Evolutionary conservation across 2,113 vertebrate species (phyloP).

Genomic region (cattle (Bos taurus)): DNA sequence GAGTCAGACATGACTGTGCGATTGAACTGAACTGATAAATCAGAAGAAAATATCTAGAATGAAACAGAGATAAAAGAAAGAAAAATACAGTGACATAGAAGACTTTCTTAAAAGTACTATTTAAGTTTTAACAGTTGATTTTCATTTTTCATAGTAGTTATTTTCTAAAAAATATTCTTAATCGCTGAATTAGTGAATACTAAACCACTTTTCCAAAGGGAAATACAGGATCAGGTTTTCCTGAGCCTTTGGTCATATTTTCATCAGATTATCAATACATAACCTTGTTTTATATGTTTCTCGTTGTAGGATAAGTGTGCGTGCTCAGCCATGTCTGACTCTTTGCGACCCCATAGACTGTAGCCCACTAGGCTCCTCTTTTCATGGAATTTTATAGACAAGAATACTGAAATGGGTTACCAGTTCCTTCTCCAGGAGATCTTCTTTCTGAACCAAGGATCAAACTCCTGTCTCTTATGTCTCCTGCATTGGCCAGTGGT

Average conservation of each 20-base stretch:
- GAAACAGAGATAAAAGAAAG: background rate
- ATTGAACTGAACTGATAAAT: background rate
- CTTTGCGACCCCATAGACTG: background rate
- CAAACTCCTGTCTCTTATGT: background rate
- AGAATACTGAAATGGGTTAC: background rate
- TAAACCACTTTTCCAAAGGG: background rate
- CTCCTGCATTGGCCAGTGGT: background rate
- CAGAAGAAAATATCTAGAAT: background rate
- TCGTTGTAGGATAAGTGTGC: background rate
- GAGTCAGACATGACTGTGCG: background rate
- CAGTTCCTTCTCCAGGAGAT: background rate
- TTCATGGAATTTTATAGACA: background rate
- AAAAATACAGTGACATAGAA: background rate
- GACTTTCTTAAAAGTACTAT: background rate
- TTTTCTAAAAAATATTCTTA: background rate
- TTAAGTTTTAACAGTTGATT: background rate
- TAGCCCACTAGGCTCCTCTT: background rate
- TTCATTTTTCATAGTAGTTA: background rate
- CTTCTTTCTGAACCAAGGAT: background rate
- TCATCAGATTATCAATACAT: background rate
- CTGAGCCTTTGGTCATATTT: background rate
- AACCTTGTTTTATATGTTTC: background rate
- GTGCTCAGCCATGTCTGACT: background rate
- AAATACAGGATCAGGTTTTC: background rate
- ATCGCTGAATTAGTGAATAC: background rate